A percentile compares a stretch with the other conserved stretches of the same genome.
Conservation (phyloP, 2,113 vertebrate genomes). For the Seriola rivoliana region DNA sequence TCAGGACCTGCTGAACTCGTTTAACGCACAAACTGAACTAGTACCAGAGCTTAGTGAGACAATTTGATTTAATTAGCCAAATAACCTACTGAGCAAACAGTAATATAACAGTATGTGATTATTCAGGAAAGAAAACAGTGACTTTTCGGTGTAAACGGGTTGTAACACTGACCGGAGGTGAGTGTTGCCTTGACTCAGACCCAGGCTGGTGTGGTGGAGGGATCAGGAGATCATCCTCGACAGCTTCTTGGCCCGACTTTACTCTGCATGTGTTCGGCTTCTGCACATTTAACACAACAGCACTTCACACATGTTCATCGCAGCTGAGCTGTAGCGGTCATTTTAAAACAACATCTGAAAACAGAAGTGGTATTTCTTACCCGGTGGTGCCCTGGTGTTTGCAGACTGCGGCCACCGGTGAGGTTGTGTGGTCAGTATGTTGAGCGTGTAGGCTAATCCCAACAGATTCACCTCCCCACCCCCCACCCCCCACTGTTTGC, state of each 20-base stretch:
- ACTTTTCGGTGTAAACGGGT: not conserved
- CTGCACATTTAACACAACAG: not conserved
- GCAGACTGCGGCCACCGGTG: constrained; percentile 29
- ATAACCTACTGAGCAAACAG: not conserved
- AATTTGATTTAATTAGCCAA: not conserved
- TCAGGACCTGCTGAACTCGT: not conserved
- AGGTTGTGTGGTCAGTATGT: constrained; percentile 7
- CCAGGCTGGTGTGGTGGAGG: constrained; percentile 44
- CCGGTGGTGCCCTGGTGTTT: constrained; percentile 36
- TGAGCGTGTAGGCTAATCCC: constrained; percentile 74
- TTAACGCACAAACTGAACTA: not conserved
- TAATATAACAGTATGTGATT: not conserved
- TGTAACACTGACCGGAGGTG: constrained; percentile 31
- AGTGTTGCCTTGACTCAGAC: constrained; percentile 31
- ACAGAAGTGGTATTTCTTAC: constrained; percentile 46
- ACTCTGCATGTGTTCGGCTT: constrained; percentile 17
- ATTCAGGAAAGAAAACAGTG: not conserved
- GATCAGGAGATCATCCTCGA: constrained; percentile 78
- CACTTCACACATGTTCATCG: not conserved
- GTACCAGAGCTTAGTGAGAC: not conserved
- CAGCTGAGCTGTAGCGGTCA: not conserved
- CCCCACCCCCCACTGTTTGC: constrained; percentile 16
- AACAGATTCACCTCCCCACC: constrained; percentile 37
- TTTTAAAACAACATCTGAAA: not conserved
- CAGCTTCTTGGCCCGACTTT: constrained; percentile 42